Evolutionary conservation across 2,888 invertebrate genomes (phyloP).

Genomic region (Hemithea aestivaria): DNA sequence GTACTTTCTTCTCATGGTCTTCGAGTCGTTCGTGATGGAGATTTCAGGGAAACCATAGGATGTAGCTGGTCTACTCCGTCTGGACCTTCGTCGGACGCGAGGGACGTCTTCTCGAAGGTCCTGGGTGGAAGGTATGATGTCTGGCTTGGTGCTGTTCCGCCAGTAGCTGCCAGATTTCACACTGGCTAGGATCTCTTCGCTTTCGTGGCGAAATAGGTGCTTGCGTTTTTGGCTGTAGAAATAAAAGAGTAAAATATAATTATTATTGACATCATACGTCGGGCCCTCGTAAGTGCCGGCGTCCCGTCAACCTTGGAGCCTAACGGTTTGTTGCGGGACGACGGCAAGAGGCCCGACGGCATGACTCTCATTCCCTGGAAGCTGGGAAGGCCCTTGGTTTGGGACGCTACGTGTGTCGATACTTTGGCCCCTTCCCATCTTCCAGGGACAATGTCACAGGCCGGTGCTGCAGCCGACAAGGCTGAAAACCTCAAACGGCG

Average conservation of each 20-base stretch:
- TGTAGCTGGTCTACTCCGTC: conserved; percentile 51
- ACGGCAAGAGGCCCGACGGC: too few relatives aligned
- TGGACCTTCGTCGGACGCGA: conserved; percentile 48
- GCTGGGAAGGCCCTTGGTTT: too few relatives aligned
- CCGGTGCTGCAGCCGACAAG: too few relatives aligned
- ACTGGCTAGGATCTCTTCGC: conserved; percentile 63
- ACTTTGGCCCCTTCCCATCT: too few relatives aligned
- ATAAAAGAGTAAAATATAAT: not conserved
- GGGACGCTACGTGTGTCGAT: too few relatives aligned
- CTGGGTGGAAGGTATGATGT: conserved; percentile 59
- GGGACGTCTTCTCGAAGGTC: conserved; percentile 42
- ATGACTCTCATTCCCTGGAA: too few relatives aligned
- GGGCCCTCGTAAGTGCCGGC: too few relatives aligned
- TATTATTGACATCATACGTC: too few relatives aligned
- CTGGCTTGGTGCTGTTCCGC: conserved; percentile 64
- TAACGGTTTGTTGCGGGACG: too few relatives aligned
- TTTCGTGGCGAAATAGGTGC: conserved; percentile 49
- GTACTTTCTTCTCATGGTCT: conserved; percentile 50
- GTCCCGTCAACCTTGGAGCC: too few relatives aligned
- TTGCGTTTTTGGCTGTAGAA: conserved; percentile 11
- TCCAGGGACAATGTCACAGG: too few relatives aligned
- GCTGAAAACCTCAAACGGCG: too few relatives aligned
- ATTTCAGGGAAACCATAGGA: conserved; percentile 69
- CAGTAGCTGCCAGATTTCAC: conserved; percentile 64
- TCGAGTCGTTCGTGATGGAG: conserved; percentile 58